Evolutionary conservation across 2,113 vertebrate genomes (phyloP).

Genomic region (Chamaetylas fuelleborni): DNA sequence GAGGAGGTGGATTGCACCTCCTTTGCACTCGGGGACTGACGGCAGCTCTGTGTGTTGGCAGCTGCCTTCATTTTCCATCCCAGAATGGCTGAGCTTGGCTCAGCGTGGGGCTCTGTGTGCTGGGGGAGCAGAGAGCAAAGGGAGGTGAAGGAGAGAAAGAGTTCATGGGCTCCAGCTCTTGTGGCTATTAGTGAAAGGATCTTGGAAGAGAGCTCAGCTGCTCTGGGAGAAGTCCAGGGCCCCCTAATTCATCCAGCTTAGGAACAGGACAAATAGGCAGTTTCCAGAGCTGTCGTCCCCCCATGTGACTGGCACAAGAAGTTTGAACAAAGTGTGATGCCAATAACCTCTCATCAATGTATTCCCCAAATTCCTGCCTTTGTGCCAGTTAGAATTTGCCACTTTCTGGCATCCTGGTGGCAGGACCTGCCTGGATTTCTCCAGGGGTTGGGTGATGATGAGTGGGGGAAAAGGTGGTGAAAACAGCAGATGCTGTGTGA

Average conservation of each 20-base stretch:
- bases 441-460: background rate
- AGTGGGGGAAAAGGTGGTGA: rapidly evolving
- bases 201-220: background rate
- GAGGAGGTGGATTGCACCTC: conserved; percentile 47
- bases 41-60: conserved; percentile 5
- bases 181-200: background rate
- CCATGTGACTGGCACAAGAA: background rate
- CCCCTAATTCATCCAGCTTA: background rate
- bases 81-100: background rate
- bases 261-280: background rate
- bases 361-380: background rate
- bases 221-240: background rate
- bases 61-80: background rate
- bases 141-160: background rate
- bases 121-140: background rate
- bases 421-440: background rate
- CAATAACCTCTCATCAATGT: background rate
- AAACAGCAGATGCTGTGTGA: background rate
- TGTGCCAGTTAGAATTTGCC: background rate
- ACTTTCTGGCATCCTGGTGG: background rate
- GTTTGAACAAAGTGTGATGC: background rate
- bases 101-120: rapidly evolving
- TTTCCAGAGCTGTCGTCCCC: background rate
- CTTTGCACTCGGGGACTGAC: background rate
- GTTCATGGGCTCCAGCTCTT: background rate